Evolutionary conservation across 2,888 invertebrate species (phyloP).

Genomic region (Caenorhabditis panamensis): DNA sequence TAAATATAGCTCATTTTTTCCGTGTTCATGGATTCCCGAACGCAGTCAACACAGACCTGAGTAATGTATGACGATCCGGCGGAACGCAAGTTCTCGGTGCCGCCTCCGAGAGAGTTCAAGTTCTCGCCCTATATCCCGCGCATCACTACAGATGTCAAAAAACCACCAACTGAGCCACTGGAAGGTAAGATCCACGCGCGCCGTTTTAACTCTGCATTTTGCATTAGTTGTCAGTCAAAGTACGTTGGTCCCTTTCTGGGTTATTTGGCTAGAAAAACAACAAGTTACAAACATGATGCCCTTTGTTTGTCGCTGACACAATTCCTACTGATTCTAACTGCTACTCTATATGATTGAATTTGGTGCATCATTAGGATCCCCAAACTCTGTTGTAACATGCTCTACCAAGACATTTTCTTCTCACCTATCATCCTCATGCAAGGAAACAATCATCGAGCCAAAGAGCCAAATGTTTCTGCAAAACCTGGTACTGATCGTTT

Average conservation of each 20-base stretch:
- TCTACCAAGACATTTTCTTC: conserved; percentile 46
- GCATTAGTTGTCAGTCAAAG: conserved; percentile 10
- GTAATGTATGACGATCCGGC: conserved; percentile 59
- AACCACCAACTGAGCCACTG: conserved; percentile 26
- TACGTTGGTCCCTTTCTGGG: conserved; percentile 18
- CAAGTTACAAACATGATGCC: background rate
- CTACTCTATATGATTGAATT: conserved; percentile 22
- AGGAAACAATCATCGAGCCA: conserved; percentile 6
- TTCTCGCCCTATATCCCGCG: conserved; percentile 63
- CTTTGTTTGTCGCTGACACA: too few species aligned
- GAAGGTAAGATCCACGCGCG: conserved; percentile 35
- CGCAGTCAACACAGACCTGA: conserved; percentile 32
- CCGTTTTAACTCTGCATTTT: conserved; percentile 2
- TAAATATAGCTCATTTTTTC: conserved; percentile 45
- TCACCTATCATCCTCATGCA: conserved; percentile 51
- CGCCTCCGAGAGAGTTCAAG: conserved; percentile 64
- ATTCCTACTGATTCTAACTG: background rate
- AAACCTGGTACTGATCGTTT: conserved; percentile 52
- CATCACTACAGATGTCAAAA: conserved; percentile 53
- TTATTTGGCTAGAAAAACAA: background rate
- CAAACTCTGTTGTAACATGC: conserved; percentile 12
- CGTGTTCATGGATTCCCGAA: conserved; percentile 51
- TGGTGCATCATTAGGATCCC: conserved; percentile 22
- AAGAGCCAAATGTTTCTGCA: background rate
- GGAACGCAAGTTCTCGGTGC: conserved; percentile 64